Evolutionary conservation across 1,140 invertebrate species (phyloP).

Genomic region (Copidosoma floridanum): DNA sequence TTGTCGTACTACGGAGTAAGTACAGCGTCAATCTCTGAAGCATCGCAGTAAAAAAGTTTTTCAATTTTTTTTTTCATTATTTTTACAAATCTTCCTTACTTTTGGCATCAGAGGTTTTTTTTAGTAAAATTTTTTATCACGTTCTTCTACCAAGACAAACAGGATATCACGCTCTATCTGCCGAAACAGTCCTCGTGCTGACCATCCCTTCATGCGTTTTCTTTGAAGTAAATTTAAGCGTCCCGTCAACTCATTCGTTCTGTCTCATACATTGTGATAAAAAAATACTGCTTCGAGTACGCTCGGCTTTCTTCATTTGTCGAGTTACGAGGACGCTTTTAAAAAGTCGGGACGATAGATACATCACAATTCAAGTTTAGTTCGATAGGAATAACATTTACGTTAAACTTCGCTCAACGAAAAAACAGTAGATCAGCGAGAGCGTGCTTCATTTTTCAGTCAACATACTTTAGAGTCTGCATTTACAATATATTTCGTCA

Average conservation of each 20-base stretch:
- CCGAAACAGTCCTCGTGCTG: background rate
- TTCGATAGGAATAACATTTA: too few relatives aligned
- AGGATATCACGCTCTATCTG: conserved; percentile 1
- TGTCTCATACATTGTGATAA: conserved; percentile 30
- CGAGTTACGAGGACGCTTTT: conserved; percentile 1
- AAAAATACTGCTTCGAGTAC: conserved; percentile 51
- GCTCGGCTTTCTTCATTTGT: conserved; percentile 6
- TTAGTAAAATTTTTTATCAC: conserved; percentile 38
- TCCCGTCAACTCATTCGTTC: background rate
- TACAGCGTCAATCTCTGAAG: conserved; percentile 25
- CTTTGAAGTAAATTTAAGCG: background rate
- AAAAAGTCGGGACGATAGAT: conserved; percentile 13
- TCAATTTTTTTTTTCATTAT: conserved; percentile 1
- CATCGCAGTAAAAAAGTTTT: conserved; percentile 17
- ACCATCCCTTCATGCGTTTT: background rate
- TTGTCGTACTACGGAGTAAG: conserved; percentile 23
- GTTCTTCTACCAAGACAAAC: background rate
- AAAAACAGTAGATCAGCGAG: too few relatives aligned
- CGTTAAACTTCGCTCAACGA: too few relatives aligned
- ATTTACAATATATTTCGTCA: too few relatives aligned
- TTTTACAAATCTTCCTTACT: too few relatives aligned
- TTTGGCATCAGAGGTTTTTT: conserved; percentile 56
- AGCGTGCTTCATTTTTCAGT: too few relatives aligned
- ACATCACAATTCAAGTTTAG: too few relatives aligned
- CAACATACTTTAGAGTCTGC: too few relatives aligned